A percentile compares a stretch with the other conserved stretches of the same genome.
Evolutionary conservation across 23 tunicate genomes (phyloP).

Genomic region (Styela plicata): DNA sequence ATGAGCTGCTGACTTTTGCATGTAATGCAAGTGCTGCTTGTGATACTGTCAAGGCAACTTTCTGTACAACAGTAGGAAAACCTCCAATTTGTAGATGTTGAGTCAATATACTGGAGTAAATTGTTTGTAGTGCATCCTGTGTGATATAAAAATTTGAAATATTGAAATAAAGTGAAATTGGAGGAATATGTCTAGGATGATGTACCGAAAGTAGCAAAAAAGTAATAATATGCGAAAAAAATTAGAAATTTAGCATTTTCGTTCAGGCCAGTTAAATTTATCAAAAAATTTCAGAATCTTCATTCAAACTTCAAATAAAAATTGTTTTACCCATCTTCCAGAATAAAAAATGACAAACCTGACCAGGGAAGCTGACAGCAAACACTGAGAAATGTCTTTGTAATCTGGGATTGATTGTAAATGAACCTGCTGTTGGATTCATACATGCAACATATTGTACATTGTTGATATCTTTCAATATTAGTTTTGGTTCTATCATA

Average conservation of each 20-base stretch:
- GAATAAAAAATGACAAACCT: constrained; percentile 36
- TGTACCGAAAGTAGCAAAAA: no score
- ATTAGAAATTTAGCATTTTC: no score
- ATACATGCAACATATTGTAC: constrained; percentile 96
- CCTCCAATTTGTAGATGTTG: constrained; percentile 75
- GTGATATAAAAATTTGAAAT: no score
- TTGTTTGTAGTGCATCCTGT: constrained; percentile 87
- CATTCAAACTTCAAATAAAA: no score
- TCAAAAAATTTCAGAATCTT: no score
- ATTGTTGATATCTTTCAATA: constrained; percentile 88
- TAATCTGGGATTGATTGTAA: constrained; percentile 92
- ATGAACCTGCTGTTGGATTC: constrained; percentile 99
- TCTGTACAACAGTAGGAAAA: constrained; percentile 53
- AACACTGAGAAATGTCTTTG: constrained; percentile 95
- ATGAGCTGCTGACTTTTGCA: constrained; percentile 71
- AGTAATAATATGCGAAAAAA: no score
- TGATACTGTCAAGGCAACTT: constrained; percentile 46
- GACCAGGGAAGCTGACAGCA: constrained; percentile 96
- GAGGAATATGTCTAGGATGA: no score
- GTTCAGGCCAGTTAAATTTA: no score
- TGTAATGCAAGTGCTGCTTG: constrained; percentile 91
- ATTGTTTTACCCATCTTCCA: no score
- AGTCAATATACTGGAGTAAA: constrained; percentile 80
- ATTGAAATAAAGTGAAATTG: no score
- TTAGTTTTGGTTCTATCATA: constrained; percentile 86